These are phyloP conservation scores for Anser brachyrhynchus DNA, from an alignment of 2,113 vertebrate genomes.

Conservation along the genomic window DNA sequence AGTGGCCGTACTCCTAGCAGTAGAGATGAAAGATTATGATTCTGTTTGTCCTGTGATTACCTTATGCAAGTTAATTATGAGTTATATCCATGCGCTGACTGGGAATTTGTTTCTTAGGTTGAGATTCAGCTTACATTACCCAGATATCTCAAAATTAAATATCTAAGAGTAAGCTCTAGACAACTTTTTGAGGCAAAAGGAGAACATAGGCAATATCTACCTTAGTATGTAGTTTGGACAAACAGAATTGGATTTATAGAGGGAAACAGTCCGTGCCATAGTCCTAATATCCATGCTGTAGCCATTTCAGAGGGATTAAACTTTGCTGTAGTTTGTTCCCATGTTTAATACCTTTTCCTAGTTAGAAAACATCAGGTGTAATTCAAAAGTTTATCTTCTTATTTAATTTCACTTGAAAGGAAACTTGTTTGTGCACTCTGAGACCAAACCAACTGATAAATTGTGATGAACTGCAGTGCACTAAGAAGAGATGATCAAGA, in stretches of 20 bases:
- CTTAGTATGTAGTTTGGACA: not conserved
- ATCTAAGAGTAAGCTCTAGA: not conserved
- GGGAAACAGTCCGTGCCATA: not conserved
- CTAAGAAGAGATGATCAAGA: not conserved
- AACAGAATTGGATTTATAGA: not conserved
- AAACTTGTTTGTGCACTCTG: not conserved
- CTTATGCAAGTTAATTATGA: not conserved
- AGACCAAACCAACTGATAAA: not conserved
- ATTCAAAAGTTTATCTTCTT: not conserved
- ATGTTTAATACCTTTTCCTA: not conserved
- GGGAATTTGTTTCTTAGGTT: not conserved
- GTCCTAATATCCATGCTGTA: not conserved
- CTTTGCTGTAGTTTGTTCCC: not conserved
- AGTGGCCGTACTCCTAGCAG: not conserved
- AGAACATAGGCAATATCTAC: not conserved
- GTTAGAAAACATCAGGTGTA: not conserved
- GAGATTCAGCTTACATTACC: not conserved
- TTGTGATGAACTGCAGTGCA: not conserved
- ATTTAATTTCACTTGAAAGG: not conserved
- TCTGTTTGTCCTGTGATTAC: not conserved
- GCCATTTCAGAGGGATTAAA: not conserved
- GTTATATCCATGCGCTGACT: not conserved
- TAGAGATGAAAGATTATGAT: not conserved
- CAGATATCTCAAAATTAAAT: not conserved
- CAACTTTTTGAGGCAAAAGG: not conserved